These are phyloP conservation scores for Takifugu rubripes DNA, from an alignment of 2,797 vertebrate genomes.

Conservation along the genomic window DNA sequence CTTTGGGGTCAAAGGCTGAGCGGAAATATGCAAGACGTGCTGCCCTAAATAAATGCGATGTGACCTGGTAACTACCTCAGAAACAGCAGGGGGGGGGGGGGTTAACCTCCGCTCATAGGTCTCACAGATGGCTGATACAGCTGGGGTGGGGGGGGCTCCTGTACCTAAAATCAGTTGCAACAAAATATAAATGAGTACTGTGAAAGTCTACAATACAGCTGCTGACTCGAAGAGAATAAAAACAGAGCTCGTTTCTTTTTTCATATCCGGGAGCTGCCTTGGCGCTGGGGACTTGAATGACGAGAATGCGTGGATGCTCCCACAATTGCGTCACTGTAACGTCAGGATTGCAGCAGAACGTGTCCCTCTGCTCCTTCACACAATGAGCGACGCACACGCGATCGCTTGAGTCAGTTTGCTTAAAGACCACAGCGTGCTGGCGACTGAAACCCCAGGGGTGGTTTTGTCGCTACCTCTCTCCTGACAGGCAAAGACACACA, in stretches of 20 bases:
- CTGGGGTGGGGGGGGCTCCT: no score
- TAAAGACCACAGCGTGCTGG: slow-evolving; percentile 16
- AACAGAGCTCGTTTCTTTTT: no score
- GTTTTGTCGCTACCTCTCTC: slow-evolving; percentile 19
- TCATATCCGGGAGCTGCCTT: not conserved
- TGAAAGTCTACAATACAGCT: no score
- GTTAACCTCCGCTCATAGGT: not conserved
- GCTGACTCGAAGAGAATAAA: no score
- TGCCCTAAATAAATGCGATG: slow-evolving; percentile 4
- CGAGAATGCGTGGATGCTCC: slow-evolving; percentile 13
- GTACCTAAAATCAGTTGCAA: no score
- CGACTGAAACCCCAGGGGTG: slow-evolving; percentile 18
- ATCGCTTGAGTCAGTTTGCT: slow-evolving; percentile 51
- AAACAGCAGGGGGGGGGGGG: slow-evolving; percentile 6
- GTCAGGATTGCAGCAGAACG: slow-evolving; percentile 31
- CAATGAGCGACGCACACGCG: slow-evolving; percentile 47
- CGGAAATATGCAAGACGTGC: slow-evolving; percentile 1
- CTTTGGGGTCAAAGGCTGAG: slow-evolving; percentile 8
- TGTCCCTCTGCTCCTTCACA: slow-evolving; percentile 38
- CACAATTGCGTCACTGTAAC: slow-evolving; percentile 21
- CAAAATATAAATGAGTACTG: no score
- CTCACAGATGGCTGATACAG: not conserved
- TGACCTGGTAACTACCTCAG: not conserved
- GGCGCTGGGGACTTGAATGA: slow-evolving; percentile 11
- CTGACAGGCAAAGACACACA: slow-evolving; percentile 14